A percentile compares a stretch with the other conserved stretches of the same genome.
Evolutionary conservation across 2,113 vertebrate genomes (phyloP).

Genomic region (Malurus cyaneus): DNA sequence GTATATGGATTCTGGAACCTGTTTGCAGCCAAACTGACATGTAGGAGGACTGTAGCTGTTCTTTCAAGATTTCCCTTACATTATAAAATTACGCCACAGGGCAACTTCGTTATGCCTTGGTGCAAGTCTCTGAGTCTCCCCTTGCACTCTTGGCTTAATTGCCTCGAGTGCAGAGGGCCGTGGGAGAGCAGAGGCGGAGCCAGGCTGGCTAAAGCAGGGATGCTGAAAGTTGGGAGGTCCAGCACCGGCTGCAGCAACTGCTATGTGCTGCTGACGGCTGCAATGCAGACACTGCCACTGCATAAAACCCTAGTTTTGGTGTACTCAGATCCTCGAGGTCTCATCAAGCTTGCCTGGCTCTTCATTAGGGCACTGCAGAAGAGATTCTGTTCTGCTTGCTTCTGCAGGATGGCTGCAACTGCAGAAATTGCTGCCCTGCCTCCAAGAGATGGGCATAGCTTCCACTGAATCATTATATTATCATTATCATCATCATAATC

Average conservation of each 20-base stretch:
- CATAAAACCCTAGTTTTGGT: background rate
- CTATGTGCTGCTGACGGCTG: background rate
- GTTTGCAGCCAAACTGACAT: background rate
- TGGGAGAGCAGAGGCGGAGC: background rate
- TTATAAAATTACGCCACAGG: background rate
- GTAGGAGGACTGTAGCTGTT: background rate
- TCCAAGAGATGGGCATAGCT: background rate
- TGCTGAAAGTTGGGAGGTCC: background rate
- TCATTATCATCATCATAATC: fast-evolving
- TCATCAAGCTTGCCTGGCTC: background rate
- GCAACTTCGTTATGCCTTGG: background rate
- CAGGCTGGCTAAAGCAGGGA: background rate
- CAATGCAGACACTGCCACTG: background rate
- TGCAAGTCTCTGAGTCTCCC: background rate
- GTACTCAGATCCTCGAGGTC: background rate
- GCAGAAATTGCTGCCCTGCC: background rate
- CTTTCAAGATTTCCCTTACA: background rate
- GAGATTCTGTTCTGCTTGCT: background rate
- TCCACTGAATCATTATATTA: background rate
- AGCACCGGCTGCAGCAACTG: background rate
- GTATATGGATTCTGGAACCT: background rate
- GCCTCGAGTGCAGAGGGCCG: background rate
- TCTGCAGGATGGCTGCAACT: background rate
- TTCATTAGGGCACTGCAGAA: background rate
- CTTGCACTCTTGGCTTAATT: background rate